Conservation (phyloP, 2,888 invertebrate species). For the Acrobasis repandana region DNA sequence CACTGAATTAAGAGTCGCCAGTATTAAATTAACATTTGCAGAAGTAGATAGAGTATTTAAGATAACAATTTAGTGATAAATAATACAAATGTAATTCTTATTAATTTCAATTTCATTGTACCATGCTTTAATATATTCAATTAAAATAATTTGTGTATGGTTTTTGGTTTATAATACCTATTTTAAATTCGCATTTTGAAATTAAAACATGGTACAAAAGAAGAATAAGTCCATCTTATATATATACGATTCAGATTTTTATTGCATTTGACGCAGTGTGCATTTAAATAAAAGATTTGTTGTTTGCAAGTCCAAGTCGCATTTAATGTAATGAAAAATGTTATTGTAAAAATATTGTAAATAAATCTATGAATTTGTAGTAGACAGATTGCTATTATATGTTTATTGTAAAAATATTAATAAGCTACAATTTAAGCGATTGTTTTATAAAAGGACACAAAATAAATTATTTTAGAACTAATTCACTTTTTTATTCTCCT, state of each 20-base stretch:
- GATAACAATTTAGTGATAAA: conserved; percentile 42
- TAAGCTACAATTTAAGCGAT: conserved; percentile 67
- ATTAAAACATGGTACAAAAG: conserved; percentile 23
- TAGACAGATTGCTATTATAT: conserved; percentile 67
- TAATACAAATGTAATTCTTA: conserved; percentile 28
- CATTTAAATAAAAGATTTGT: conserved; percentile 20
- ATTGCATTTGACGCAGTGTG: conserved; percentile 18
- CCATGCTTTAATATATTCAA: conserved; percentile 17
- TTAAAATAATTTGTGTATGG: neutral
- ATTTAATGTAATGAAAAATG: conserved; percentile 31
- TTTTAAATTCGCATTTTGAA: conserved; percentile 5
- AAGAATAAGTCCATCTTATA: conserved; percentile 17
- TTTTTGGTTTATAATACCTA: neutral
- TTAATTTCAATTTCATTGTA: conserved; percentile 14
- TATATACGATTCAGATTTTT: conserved; percentile 18
- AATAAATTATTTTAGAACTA: conserved; percentile 82
- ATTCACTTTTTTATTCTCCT: conserved; percentile 31
- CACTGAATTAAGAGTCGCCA: conserved; percentile 61
- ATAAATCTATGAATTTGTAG: conserved; percentile 49
- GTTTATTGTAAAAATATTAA: conserved; percentile 67
- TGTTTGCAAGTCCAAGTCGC: conserved; percentile 20
- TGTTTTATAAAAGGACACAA: conserved; percentile 78
- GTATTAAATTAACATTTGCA: conserved; percentile 59
- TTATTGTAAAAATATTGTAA: conserved; percentile 56
- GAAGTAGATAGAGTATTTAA: conserved; percentile 49